These are phyloP conservation scores for Montipora cactus DNA, from an alignment of 64 coral and sea anemone species.

Conservation along the genomic window DNA sequence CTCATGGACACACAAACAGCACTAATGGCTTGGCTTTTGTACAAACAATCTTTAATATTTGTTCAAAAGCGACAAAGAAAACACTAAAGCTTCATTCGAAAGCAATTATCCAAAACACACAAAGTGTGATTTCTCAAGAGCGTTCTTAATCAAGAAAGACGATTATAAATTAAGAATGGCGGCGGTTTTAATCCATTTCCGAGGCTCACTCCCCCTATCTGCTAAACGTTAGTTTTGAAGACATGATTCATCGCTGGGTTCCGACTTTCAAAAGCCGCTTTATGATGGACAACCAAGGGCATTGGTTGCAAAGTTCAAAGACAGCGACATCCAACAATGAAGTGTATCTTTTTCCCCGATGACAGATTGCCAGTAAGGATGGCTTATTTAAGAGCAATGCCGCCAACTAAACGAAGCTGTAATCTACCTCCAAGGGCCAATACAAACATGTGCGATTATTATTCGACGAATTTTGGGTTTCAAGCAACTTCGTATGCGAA, in stretches of 20 bases:
- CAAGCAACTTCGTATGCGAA: conserved; percentile 14
- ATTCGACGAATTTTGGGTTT: conserved; percentile 28
- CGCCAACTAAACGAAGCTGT: conserved; percentile 10
- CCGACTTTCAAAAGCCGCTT: conserved; percentile 40
- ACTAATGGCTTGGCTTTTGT: conserved; percentile 33
- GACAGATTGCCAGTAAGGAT: conserved; percentile 9
- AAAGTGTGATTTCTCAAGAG: conserved; percentile 46
- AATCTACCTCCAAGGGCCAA: not conserved
- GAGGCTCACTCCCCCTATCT: conserved; percentile 38
- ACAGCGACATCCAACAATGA: conserved; percentile 4
- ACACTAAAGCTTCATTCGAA: conserved; percentile 43
- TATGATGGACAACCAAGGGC: conserved; percentile 17
- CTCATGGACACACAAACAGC: not conserved
- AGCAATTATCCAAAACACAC: conserved; percentile 31
- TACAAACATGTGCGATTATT: conserved; percentile 40
- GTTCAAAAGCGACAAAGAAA: conserved; percentile 47
- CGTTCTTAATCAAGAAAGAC: conserved; percentile 7
- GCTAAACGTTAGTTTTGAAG: conserved; percentile 42
- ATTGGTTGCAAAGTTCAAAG: conserved; percentile 51
- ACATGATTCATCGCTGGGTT: not conserved
- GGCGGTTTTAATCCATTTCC: conserved; percentile 38
- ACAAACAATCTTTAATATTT: conserved; percentile 55
- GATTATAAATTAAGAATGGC: conserved; percentile 26
- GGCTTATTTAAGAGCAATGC: conserved; percentile 37
- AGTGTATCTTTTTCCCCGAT: conserved; percentile 11